phyloP scores from a whole-genome alignment of 2,113 vertebrate species.

The Etia nguti region DNA sequence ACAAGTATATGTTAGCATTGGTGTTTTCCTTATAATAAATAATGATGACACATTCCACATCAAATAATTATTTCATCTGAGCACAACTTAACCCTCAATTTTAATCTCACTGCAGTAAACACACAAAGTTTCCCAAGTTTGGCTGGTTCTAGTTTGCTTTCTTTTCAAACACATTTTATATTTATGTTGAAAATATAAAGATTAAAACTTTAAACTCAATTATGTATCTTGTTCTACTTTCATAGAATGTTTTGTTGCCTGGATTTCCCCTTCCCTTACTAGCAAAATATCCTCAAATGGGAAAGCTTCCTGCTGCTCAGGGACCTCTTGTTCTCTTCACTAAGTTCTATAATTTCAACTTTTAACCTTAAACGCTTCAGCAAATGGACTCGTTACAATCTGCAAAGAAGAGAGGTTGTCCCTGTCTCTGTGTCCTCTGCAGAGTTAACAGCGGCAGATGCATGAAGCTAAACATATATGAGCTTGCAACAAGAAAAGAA shows the following conservation, averaged over 20 bases:
- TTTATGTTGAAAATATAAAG: not conserved
- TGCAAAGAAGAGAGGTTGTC: not conserved
- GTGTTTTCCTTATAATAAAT: not conserved
- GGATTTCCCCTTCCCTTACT: not conserved
- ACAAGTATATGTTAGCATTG: not conserved
- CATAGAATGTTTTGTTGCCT: not conserved
- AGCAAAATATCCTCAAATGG: not conserved
- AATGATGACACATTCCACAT: not conserved
- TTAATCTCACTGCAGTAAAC: not conserved
- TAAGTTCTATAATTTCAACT: constrained; percentile 19
- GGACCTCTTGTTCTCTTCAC: not conserved
- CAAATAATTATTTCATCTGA: not conserved
- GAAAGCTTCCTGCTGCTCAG: not conserved
- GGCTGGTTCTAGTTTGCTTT: not conserved
- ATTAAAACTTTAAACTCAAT: not conserved
- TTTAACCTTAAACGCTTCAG: not conserved
- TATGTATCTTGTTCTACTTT: not conserved
- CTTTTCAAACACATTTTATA: not conserved
- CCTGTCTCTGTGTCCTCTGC: not conserved
- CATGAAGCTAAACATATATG: not conserved
- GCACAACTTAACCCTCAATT: not conserved
- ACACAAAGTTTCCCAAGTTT: not conserved
- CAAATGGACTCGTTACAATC: not conserved
- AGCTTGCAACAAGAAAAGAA: not conserved
- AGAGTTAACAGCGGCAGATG: not conserved